phyloP scores from a whole-genome alignment of 2,797 vertebrate genomes.

The Falco concolor region DNA sequence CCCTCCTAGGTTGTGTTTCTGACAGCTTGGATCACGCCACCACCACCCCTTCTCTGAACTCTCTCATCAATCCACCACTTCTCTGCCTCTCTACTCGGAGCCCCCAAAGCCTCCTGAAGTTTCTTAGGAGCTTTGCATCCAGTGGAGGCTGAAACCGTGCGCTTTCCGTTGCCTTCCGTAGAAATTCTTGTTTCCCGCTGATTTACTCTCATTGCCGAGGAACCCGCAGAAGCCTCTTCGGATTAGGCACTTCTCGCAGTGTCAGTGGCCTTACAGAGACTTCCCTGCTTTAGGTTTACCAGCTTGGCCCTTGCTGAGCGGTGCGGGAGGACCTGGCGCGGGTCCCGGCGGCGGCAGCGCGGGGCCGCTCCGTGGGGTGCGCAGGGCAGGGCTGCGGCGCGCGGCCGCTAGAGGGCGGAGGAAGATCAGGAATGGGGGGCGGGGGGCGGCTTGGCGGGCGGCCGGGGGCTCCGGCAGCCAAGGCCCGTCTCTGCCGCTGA shows the following conservation, averaged over 20 bases:
- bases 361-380: background rate
- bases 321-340: too few species aligned
- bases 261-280: background rate
- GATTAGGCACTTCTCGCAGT: background rate
- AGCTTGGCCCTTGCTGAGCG: background rate
- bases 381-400: background rate
- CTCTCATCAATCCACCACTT: background rate
- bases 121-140: background rate
- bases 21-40: background rate
- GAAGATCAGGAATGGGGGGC: background rate
- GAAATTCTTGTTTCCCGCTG: background rate
- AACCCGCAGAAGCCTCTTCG: background rate
- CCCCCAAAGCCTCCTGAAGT: background rate
- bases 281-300: background rate
- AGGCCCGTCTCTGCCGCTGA: background rate
- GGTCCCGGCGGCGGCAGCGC: background rate
- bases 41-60: background rate
- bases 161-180: background rate
- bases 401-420: constrained; percentile 38
- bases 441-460: background rate
- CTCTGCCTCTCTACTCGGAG: background rate
- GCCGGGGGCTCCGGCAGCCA: background rate
- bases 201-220: background rate
- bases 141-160: background rate
- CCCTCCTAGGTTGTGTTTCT: background rate